phyloP scores from a whole-genome alignment of 2,888 invertebrate species.

The Ormyrus pomaceus region DNA sequence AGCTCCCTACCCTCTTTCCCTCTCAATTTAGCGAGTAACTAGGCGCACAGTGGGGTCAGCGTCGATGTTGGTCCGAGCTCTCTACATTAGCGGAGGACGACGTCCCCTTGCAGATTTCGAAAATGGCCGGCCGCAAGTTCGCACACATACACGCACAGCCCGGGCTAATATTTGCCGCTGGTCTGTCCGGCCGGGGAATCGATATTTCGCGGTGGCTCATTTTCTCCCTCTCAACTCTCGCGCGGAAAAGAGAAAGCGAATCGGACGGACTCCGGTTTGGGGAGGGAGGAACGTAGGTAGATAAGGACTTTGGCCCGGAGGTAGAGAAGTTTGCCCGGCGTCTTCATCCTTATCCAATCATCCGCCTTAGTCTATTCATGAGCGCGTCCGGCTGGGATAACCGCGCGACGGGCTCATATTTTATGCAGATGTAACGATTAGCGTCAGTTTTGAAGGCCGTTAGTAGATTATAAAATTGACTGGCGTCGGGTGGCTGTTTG shows the following conservation, averaged over 20 bases:
- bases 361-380: conserved; percentile 24
- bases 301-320: conserved; percentile 41
- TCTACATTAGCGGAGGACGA: conserved; percentile 18
- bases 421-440: too few species aligned
- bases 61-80: not conserved
- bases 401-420: too few species aligned
- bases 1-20: conserved; percentile 2
- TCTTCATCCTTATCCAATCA: conserved; percentile 49
- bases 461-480: too few species aligned
- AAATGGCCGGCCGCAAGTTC: conserved; percentile 42
- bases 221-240: conserved; percentile 33
- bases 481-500: too few species aligned
- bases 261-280: too few species aligned
- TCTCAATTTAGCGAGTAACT: conserved; percentile 16
- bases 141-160: not conserved
- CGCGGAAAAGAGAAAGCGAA: not conserved
- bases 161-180: conserved; percentile 39
- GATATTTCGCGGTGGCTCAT: conserved; percentile 51
- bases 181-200: conserved; percentile 41
- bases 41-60: not conserved
- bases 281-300: not conserved
- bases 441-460: too few species aligned
- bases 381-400: too few species aligned
- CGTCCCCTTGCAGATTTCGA: conserved; percentile 33
- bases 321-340: conserved; percentile 25